Evolutionary conservation across 92 coral and sea anemone species (phyloP), one percentile per base, ranked within the genome.

Genomic region (Pocillopora meandrina): DNA sequence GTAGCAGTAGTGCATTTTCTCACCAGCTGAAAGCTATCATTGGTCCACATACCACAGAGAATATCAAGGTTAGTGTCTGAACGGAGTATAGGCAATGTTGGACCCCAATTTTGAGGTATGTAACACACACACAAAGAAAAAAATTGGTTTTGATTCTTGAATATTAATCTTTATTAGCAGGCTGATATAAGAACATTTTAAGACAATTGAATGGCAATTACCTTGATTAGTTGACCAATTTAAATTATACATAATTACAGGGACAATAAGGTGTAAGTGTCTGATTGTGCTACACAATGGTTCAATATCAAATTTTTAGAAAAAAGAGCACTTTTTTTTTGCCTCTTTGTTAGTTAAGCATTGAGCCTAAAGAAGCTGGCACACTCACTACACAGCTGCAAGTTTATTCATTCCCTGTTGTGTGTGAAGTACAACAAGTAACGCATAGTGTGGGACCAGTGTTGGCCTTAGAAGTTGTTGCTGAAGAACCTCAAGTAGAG

Each of bases 401-500:
- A 78, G 95, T 95, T 2, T 83, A 87, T 49, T 93, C 98, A 11
- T 85, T 94, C 56, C 98, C 98, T 23, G 97, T 95, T n/a, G 97
- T 88, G 33, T 82, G 94, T 35, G 95, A 92, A 33, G 85, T 79
- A 14, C 95, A 78, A 61, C 80, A 87, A 10, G 81, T 77, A 14
- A 84, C 87, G 60, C 81, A 85, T 15, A 69, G 79, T 21, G 79
- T 86, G 62, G 88, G 93, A 59, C 92, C 97, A 31, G 77, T 88
- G 18, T 93, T 97, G 65, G 78, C 95, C 18, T 65, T 97, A 57
- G 97, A 97, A 15, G 87, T 94, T 19, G 92, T 94, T 5, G 93
- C 95, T 3, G 99, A 97, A 80, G 93, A 94, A 61, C 99, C 98
- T 12, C 91, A 89, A 23, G 87, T 97, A 52, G 95, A 97, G 95